Base-by-base conservation (phyloP, 1,140 invertebrate genomes). In the Acromyrmex echinatior region DNA sequence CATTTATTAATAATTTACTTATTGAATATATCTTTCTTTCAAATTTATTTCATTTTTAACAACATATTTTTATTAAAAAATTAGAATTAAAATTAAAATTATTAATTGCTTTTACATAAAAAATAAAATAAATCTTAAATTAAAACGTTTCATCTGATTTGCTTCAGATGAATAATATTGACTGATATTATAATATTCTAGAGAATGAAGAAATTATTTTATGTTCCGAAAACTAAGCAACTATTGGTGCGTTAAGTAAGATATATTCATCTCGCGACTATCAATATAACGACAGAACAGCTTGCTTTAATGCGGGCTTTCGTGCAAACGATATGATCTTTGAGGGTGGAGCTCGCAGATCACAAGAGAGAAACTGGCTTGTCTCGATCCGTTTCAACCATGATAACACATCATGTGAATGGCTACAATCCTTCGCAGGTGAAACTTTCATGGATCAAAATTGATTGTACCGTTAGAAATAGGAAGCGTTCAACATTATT, bases 211-310 rank as follows among this genome's bases (percentile, higher is more conserved):
- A 45, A 4, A 63, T 65, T 10, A 31, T 65, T 45, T 49, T 78
- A 45, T 16, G 21, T 77, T 45, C 58, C 16, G 25, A 62, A 9
- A 78, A 6, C 16, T 70, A 66, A 81, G 31, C 66, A 49, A 39
- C 31, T 81, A 70, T 81, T 81, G 70, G 70, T 81, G 28, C 78
- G 31, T 31, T 56, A 21, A 81, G 5, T 81, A 68, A 80, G 25
- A 79, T 45, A 58, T 66, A 28, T 79, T 79, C 63, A 70, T 45
- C 6, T 80, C 45, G n/a, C 45, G 62, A 53, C 35, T 81, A 70
- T 70, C 49, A 49, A 81, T 81, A 81, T 78, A 68, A 68, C 65
- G 63, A 81, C 49, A 81, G 49, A 81, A 81, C 14, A 53, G n/a
- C 28, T 18, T 39, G 63, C 56, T 39, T 78, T 78, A 86, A 86